Conservation (phyloP, 2,113 vertebrate species). For the Tachysurus vachellii region DNA sequence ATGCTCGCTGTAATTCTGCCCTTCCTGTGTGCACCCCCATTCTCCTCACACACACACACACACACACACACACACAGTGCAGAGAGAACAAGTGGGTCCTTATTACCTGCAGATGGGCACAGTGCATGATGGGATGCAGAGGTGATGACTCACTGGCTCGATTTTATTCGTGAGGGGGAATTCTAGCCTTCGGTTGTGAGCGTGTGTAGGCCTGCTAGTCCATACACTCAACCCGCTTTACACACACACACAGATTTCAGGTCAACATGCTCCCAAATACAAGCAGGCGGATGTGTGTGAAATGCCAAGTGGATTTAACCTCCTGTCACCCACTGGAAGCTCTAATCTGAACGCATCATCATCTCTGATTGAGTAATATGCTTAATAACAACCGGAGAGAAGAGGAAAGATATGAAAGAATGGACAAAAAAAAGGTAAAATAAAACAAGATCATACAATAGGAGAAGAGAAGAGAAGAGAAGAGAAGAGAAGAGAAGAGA, state of each 20-base stretch:
- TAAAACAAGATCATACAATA: not conserved
- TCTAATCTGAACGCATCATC: not conserved
- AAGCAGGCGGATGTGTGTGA: slow-evolving; percentile 6
- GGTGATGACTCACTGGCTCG: slow-evolving; percentile 54
- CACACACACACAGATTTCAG: slow-evolving; percentile 22
- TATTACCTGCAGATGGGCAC: slow-evolving; percentile 56
- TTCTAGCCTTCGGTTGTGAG: slow-evolving; percentile 43
- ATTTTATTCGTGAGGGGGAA: slow-evolving; percentile 43
- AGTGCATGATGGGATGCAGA: slow-evolving; percentile 51
- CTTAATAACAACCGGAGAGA: not conserved
- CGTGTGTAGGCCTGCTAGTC: slow-evolving; percentile 54
- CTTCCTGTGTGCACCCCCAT: slow-evolving; percentile 36
- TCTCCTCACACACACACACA: not conserved
- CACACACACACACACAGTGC: not conserved
- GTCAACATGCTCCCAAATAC: slow-evolving; percentile 1
- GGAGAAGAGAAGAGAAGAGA: not conserved
- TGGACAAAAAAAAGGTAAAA: not conserved
- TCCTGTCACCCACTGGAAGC: not conserved
- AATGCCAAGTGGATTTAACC: slow-evolving; percentile 18
- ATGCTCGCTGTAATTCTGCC: slow-evolving; percentile 34
- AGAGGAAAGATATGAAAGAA: not conserved
- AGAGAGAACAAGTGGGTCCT: slow-evolving; percentile 55
- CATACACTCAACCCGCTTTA: not conserved
- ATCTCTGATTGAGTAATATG: not conserved
- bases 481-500: not conserved